Conservation (phyloP, 2,113 vertebrate genomes). For the Sander lucioperca region DNA sequence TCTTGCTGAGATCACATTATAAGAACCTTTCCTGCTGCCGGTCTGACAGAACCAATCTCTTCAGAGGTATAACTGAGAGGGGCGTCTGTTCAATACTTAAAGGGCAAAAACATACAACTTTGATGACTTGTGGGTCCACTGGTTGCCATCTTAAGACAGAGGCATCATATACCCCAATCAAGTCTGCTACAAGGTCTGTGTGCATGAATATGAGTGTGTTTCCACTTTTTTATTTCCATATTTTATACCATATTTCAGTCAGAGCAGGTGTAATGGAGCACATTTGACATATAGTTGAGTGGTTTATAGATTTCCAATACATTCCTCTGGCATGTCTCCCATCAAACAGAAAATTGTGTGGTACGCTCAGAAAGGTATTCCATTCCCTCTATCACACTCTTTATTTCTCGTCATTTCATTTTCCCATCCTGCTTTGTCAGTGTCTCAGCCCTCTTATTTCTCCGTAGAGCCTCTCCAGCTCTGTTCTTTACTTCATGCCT, state of each 20-base stretch:
- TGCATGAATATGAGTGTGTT: neutral
- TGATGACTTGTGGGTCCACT: constrained; percentile 60
- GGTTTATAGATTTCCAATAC: constrained; percentile 46
- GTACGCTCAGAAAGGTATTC: constrained; percentile 8
- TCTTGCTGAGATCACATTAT: constrained; percentile 61
- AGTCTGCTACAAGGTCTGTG: constrained; percentile 14
- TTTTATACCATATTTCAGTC: neutral
- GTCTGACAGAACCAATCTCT: constrained; percentile 62
- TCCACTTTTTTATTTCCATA: neutral
- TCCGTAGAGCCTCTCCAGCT: constrained; percentile 1
- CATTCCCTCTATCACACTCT: constrained; percentile 10
- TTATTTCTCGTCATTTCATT: constrained; percentile 26
- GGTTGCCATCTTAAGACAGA: constrained; percentile 22
- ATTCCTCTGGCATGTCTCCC: constrained; percentile 29
- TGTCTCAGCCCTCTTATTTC: neutral
- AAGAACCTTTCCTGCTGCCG: constrained; percentile 28
- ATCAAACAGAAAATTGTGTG: constrained; percentile 39
- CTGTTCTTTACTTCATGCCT: constrained; percentile 10
- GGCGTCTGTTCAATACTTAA: constrained; percentile 66
- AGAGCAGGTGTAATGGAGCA: constrained; percentile 13
- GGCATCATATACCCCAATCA: neutral
- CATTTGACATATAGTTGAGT: constrained; percentile 20
- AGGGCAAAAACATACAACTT: constrained; percentile 69
- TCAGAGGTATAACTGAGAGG: constrained; percentile 48
- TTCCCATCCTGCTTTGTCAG: neutral